Evolutionary conservation across 2,888 invertebrate species (phyloP).

Genomic region (Micoletzkya japonica): DNA sequence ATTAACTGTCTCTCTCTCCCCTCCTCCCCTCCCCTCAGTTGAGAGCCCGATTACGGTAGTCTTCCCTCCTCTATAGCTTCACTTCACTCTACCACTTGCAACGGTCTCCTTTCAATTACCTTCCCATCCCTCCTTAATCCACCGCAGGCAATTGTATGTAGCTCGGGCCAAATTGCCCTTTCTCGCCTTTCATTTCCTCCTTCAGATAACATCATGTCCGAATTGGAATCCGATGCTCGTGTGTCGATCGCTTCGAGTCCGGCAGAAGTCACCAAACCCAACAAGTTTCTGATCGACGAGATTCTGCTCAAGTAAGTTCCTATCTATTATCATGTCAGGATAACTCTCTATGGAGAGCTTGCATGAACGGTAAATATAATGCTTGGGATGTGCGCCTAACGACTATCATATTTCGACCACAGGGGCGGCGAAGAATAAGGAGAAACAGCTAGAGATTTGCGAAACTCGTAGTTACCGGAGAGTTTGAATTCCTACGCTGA

Average conservation of each 20-base stretch:
- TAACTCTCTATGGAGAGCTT: background rate
- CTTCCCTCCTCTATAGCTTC: background rate
- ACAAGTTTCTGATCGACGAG: background rate
- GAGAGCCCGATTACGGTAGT: background rate
- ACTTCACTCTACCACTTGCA: background rate
- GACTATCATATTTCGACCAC: no score
- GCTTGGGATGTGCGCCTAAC: no score
- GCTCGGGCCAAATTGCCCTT: no score
- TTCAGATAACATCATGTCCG: no score
- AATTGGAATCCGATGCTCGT: no score
- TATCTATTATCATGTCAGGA: background rate
- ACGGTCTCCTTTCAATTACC: background rate
- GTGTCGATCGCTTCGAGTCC: no score
- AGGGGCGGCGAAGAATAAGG: no score
- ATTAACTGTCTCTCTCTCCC: background rate
- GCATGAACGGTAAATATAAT: background rate
- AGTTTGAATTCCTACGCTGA: no score
- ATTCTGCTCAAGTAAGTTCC: background rate
- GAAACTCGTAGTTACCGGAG: no score
- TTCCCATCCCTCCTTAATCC: background rate
- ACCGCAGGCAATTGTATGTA: background rate
- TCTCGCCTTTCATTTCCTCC: no score
- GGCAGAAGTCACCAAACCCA: no score
- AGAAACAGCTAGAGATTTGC: no score
- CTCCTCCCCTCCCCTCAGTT: background rate